phyloP scores from a whole-genome alignment of 2,113 vertebrate genomes.

The Eira barbara region DNA sequence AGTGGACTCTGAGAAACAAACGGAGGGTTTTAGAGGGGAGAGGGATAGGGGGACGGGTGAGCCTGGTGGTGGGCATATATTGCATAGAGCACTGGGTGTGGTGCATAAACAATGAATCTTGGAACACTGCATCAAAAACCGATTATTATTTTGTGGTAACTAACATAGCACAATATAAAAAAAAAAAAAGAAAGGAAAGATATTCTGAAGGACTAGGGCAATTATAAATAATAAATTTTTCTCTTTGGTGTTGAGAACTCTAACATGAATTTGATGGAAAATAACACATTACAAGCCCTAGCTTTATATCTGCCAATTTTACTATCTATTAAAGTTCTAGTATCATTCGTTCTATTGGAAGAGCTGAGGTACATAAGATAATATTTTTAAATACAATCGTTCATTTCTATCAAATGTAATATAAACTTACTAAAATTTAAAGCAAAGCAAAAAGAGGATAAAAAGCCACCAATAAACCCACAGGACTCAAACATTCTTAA shows the following conservation, averaged over 20 bases:
- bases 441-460: neutral
- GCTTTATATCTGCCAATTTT: neutral
- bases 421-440: constrained; percentile 20
- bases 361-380: neutral
- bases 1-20: too few relatives aligned
- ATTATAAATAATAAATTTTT: neutral
- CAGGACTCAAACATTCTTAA: neutral
- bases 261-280: neutral
- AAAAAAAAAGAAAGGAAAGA: neutral
- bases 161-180: neutral
- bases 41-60: too few relatives aligned
- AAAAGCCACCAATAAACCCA: neutral
- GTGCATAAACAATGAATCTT: too few relatives aligned
- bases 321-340: neutral
- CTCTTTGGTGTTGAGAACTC: neutral
- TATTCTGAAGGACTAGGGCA: neutral
- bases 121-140: too few relatives aligned
- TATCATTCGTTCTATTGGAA: neutral
- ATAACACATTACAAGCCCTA: constrained; percentile 7
- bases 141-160: too few relatives aligned
- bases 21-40: too few relatives aligned
- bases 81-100: too few relatives aligned
- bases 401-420: constrained; percentile 8
- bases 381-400: constrained; percentile 5
- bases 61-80: too few relatives aligned